Conservation (phyloP, 2,888 invertebrate species). For the Machimus atricapillus region DNA sequence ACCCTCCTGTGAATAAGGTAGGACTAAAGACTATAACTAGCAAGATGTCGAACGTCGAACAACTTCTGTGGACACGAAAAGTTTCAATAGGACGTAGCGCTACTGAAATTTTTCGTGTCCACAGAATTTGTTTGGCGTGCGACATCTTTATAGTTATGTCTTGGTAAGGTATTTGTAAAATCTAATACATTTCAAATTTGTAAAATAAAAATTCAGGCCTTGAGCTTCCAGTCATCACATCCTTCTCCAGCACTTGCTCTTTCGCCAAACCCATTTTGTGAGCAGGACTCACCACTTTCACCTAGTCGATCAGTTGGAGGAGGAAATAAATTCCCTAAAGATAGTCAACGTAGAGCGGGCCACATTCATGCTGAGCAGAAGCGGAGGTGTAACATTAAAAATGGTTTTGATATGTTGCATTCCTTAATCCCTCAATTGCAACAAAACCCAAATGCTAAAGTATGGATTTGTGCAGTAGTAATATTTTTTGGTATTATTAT, state of each 20-base stretch:
- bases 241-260: conserved; percentile 45
- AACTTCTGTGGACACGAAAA: too few species aligned
- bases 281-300: conserved; percentile 67
- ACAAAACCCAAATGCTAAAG: conserved; percentile 89
- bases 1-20: conserved; percentile 55
- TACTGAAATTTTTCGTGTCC: too few species aligned
- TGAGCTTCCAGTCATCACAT: conserved; percentile 53
- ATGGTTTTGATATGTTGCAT: conserved; percentile 93
- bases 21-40: too few species aligned
- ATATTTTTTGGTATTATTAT: neutral
- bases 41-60: too few species aligned
- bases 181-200: neutral
- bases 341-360: conserved; percentile 78
- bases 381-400: conserved; percentile 93
- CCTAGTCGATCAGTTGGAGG: conserved; percentile 63
- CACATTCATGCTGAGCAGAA: conserved; percentile 97
- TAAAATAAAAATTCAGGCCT: conserved; percentile 50
- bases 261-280: conserved; percentile 60
- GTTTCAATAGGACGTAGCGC: too few species aligned
- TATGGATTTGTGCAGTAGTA: conserved; percentile 53
- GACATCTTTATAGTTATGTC: too few species aligned
- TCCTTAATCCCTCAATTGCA: conserved; percentile 90
- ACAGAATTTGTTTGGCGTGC: too few species aligned
- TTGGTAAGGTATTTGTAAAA: too few species aligned
- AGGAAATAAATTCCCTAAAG: conserved; percentile 64